These are phyloP conservation scores for Peromyscus nudipes DNA, from an alignment of 2,797 vertebrate species.

Conservation along the genomic window DNA sequence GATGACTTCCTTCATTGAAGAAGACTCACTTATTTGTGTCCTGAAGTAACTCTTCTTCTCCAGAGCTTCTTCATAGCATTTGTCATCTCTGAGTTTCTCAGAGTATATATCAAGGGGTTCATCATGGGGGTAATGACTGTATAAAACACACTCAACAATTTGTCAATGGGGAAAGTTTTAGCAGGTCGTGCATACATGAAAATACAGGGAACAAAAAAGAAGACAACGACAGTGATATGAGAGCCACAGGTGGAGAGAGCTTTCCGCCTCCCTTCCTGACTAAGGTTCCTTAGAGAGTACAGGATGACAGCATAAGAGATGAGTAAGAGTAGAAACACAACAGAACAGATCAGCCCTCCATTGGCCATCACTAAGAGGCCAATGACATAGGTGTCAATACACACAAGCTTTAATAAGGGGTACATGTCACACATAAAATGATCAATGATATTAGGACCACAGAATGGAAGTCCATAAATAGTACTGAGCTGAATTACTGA, in stretches of 20 bases:
- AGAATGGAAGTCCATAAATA: conserved; percentile 50
- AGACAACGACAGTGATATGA: conserved; percentile 63
- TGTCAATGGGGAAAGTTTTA: conserved; percentile 53
- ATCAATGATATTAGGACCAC: conserved; percentile 45
- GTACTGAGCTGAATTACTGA: conserved; percentile 37
- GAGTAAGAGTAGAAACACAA: conserved; percentile 41
- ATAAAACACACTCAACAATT: conserved; percentile 58
- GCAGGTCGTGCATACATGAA: conserved; percentile 65
- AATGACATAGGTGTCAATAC: conserved; percentile 9
- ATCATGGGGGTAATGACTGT: conserved; percentile 56
- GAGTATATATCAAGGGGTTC: conserved; percentile 58
- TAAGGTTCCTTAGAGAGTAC: conserved; percentile 26
- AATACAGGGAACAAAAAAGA: conserved; percentile 67
- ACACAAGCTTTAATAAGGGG: conserved; percentile 60
- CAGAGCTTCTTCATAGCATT: conserved; percentile 56
- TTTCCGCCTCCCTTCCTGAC: conserved; percentile 43
- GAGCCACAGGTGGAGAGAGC: conserved; percentile 69
- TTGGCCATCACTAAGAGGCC: conserved; percentile 43
- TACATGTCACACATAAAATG: conserved; percentile 74
- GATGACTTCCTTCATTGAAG: not conserved
- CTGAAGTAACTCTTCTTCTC: not conserved
- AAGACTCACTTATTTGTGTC: not conserved
- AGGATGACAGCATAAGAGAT: conserved; percentile 60
- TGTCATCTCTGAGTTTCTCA: conserved; percentile 72
- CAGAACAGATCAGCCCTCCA: not conserved